Conservation (phyloP, 2,888 invertebrate species). For the Salpingus planirostris region DNA sequence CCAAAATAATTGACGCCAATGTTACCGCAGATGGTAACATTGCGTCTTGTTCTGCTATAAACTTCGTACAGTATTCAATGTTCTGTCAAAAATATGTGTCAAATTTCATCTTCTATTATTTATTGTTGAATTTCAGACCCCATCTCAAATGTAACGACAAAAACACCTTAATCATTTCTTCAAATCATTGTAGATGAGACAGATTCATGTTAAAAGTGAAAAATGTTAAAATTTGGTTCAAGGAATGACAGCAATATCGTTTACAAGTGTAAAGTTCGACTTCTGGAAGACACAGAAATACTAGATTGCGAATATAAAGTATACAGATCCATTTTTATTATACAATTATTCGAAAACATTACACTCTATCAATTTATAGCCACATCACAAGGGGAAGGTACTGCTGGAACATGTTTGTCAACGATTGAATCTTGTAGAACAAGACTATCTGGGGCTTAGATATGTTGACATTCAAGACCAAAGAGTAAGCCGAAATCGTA, state of each 20-base stretch:
- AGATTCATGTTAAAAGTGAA: constrained; percentile 19
- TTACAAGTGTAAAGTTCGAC: constrained; percentile 80
- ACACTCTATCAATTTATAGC: constrained; percentile 48
- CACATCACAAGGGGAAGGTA: constrained; percentile 81
- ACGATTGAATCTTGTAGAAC: constrained; percentile 82
- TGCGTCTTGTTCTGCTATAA: too few species aligned
- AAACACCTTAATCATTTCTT: constrained; percentile 1
- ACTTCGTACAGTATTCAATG: too few species aligned
- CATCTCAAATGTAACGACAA: too few species aligned
- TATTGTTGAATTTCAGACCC: too few species aligned
- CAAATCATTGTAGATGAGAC: constrained; percentile 7
- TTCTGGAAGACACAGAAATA: constrained; percentile 85
- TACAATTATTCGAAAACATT: constrained; percentile 5
- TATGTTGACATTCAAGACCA: constrained; percentile 85
- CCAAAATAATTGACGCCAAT: too few species aligned
- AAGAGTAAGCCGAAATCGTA: constrained; percentile 50
- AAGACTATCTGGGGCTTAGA: constrained; percentile 89
- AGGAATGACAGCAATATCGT: constrained; percentile 69
- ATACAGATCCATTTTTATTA: constrained; percentile 7
- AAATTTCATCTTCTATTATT: constrained; percentile 15
- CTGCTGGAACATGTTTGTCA: constrained; percentile 85
- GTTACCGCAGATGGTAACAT: too few species aligned
- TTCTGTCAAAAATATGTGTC: constrained; percentile 18
- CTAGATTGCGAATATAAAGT: constrained; percentile 90
- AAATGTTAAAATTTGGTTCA: constrained; percentile 42